phyloP scores from a whole-genome alignment of 2,888 invertebrate species.

The Danaus chrysippus region DNA sequence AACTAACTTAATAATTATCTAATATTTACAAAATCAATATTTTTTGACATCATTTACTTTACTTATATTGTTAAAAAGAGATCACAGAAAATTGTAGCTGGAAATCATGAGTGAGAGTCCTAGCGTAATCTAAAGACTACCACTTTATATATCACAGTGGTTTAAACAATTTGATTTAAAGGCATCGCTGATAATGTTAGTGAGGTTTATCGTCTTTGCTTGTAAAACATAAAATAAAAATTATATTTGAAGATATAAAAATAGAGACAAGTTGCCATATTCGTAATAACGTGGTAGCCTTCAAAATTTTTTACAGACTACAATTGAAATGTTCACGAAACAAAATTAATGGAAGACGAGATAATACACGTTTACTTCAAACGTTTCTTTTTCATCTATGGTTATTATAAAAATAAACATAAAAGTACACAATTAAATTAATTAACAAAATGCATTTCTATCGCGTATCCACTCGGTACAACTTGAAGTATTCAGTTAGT shows the following conservation, averaged over 20 bases:
- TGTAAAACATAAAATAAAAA: constrained; percentile 16
- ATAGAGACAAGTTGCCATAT: constrained; percentile 20
- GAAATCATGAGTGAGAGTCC: constrained; percentile 75
- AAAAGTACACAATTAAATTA: constrained; percentile 64
- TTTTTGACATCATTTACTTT: constrained; percentile 66
- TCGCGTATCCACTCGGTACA: constrained; percentile 40
- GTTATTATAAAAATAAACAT: constrained; percentile 57
- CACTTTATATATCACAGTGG: constrained; percentile 76
- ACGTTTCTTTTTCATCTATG: constrained; percentile 40
- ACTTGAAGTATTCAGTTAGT: constrained; percentile 32
- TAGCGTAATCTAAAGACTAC: constrained; percentile 71
- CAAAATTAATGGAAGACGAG: constrained; percentile 73
- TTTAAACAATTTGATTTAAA: constrained; percentile 58
- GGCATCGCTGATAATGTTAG: constrained; percentile 55
- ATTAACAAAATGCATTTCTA: constrained; percentile 69
- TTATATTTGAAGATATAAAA: constrained; percentile 10
- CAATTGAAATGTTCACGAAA: constrained; percentile 70
- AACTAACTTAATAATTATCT: constrained; percentile 44
- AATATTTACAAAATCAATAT: constrained; percentile 70
- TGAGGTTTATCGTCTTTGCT: constrained; percentile 62
- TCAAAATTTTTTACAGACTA: constrained; percentile 59
- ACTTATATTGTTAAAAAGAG: constrained; percentile 76
- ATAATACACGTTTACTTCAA: constrained; percentile 34
- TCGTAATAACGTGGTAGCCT: constrained; percentile 52
- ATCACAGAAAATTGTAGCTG: constrained; percentile 81